phyloP scores from a whole-genome alignment of 1,140 invertebrate genomes.

The Heliconius hewitsoni region DNA sequence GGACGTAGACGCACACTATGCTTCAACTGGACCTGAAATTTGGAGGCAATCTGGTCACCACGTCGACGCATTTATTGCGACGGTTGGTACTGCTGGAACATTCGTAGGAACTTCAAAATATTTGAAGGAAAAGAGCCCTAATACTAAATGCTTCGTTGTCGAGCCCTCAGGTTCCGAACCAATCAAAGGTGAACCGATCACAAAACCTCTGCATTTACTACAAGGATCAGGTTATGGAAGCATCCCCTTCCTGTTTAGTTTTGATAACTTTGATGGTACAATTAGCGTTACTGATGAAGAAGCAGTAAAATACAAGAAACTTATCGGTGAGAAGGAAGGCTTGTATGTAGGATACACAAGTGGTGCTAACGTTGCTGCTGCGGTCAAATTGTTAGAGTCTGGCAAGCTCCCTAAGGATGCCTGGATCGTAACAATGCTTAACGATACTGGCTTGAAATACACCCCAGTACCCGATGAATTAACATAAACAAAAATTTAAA shows the following conservation, averaged over 20 bases:
- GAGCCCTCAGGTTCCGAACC: slow-evolving; percentile 66
- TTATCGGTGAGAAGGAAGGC: slow-evolving; percentile 69
- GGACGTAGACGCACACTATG: slow-evolving; percentile 61
- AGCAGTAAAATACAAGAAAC: slow-evolving; percentile 59
- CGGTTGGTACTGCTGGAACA: slow-evolving; percentile 70
- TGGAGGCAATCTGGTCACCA: slow-evolving; percentile 69
- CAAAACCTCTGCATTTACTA: slow-evolving; percentile 68
- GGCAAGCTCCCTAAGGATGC: slow-evolving; percentile 59
- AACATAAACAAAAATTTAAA: background rate
- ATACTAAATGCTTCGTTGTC: slow-evolving; percentile 58
- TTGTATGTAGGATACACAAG: slow-evolving; percentile 71
- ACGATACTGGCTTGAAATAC: slow-evolving; percentile 70
- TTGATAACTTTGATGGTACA: slow-evolving; percentile 62
- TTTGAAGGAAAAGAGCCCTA: slow-evolving; percentile 66
- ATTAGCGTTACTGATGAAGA: slow-evolving; percentile 66
- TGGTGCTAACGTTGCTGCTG: slow-evolving; percentile 68
- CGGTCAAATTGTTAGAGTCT: slow-evolving; percentile 63
- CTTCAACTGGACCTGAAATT: slow-evolving; percentile 68
- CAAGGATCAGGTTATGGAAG: slow-evolving; percentile 73
- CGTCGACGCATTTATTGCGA: slow-evolving; percentile 66
- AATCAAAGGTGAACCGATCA: slow-evolving; percentile 61
- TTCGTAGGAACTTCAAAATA: slow-evolving; percentile 64
- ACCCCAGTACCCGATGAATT: slow-evolving; percentile 37
- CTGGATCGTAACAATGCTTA: slow-evolving; percentile 68
- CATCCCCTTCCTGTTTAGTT: slow-evolving; percentile 64